These are phyloP conservation scores for Drosophila lini DNA, from an alignment of 1,140 invertebrate species.

Conservation along the genomic window DNA sequence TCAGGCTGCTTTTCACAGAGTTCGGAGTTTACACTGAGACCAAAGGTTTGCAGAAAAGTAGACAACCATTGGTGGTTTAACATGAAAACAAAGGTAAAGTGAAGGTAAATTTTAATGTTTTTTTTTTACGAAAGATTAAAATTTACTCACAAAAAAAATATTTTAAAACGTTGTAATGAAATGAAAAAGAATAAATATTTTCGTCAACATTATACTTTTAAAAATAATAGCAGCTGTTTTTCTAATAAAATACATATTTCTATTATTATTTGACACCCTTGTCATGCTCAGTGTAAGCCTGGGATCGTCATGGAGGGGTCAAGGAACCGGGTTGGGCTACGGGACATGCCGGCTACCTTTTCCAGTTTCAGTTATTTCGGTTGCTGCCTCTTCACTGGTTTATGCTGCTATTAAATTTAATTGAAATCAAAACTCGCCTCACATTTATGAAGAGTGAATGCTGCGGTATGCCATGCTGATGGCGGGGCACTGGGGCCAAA, in stretches of 20 bases:
- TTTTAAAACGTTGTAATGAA: background rate
- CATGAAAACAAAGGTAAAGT: no score
- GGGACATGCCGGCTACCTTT: conserved; percentile 33
- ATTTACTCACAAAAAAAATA: background rate
- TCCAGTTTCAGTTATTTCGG: conserved; percentile 37
- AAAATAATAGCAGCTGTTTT: background rate
- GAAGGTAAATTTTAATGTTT: no score
- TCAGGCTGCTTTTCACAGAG: conserved; percentile 53
- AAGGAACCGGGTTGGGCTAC: conserved; percentile 62
- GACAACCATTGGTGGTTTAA: background rate
- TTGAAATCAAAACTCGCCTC: conserved; percentile 74
- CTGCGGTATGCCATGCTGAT: conserved; percentile 13
- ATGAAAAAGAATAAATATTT: background rate
- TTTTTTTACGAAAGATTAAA: background rate
- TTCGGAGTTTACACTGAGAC: background rate
- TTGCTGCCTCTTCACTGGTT: conserved; percentile 49
- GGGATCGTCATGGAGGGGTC: conserved; percentile 45
- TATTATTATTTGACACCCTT: background rate
- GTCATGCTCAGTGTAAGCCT: background rate
- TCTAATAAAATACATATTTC: background rate
- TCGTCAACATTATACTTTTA: no score
- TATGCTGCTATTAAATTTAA: conserved; percentile 81
- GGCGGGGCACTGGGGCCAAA: conserved; percentile 22
- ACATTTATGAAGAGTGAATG: conserved; percentile 57
- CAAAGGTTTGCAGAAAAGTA: background rate